A percentile compares a stretch with the other conserved stretches of the same genome.
These are phyloP conservation scores for Wiebesia pumilae DNA, from an alignment of 1,140 invertebrate genomes.

Conservation along the genomic window DNA sequence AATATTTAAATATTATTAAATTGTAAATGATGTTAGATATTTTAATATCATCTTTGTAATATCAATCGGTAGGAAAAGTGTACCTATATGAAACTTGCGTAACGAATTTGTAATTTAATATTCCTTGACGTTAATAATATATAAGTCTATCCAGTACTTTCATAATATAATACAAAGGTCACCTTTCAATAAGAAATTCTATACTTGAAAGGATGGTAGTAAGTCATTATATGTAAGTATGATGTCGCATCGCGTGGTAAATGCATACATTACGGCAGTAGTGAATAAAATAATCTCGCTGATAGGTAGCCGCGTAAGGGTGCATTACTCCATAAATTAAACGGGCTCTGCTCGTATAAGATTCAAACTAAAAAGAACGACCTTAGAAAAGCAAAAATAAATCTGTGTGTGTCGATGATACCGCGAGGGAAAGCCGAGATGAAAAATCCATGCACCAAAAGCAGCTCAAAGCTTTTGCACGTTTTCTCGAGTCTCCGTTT, in stretches of 20 bases:
- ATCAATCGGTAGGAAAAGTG: too few species aligned
- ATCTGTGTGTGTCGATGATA: not conserved
- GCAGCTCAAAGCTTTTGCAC: not conserved
- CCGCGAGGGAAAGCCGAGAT: not conserved
- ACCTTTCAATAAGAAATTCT: not conserved
- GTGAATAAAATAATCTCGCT: slow-evolving; percentile 39
- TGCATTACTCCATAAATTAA: slow-evolving; percentile 40
- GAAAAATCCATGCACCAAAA: slow-evolving; percentile 2
- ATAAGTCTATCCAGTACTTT: not conserved
- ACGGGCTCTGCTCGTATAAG: not conserved
- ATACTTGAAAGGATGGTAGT: not conserved
- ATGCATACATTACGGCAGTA: not conserved
- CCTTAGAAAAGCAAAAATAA: not conserved
- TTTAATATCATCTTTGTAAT: too few species aligned
- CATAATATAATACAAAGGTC: not conserved
- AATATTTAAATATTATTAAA: too few species aligned
- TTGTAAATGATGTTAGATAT: too few species aligned
- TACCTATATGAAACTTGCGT: too few species aligned
- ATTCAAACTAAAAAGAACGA: not conserved
- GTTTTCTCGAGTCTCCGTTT: not conserved
- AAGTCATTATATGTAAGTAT: slow-evolving; percentile 11
- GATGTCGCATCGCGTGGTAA: not conserved
- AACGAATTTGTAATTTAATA: too few species aligned
- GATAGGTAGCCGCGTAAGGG: not conserved
- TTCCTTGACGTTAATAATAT: too few species aligned